Conservation (phyloP, 2,888 invertebrate species). For the Caenorhabditis sulstoni region DNA sequence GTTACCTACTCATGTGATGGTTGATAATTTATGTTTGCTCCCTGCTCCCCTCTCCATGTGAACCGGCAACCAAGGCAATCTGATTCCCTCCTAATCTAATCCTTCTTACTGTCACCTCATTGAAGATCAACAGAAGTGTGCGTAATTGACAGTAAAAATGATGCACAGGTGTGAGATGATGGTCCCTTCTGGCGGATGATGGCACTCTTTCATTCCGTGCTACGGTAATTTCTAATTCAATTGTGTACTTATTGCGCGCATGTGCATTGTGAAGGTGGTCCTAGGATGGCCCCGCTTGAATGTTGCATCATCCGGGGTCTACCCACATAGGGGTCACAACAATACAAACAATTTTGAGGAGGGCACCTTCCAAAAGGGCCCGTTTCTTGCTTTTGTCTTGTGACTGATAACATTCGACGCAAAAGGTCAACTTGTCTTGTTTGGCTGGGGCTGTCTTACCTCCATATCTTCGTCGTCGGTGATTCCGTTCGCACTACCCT, state of each 20-base stretch:
- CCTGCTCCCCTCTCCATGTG: neutral
- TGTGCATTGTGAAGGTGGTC: conserved; percentile 34
- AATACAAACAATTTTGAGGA: conserved; percentile 31
- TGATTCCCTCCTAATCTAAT: conserved; percentile 11
- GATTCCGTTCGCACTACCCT: conserved; percentile 63
- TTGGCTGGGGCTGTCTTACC: conserved; percentile 9
- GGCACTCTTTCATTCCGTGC: neutral
- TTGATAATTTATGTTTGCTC: conserved; percentile 13
- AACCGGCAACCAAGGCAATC: too few species aligned
- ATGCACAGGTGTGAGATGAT: conserved; percentile 57
- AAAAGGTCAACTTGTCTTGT: conserved; percentile 9
- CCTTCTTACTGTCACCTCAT: conserved; percentile 50
- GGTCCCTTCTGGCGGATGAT: conserved; percentile 14
- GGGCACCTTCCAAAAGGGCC: conserved; percentile 15
- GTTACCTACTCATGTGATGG: conserved; percentile 48
- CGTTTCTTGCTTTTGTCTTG: neutral
- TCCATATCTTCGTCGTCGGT: conserved; percentile 66
- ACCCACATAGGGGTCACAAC: conserved; percentile 36
- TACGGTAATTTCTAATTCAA: conserved; percentile 54
- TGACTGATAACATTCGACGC: conserved; percentile 21
- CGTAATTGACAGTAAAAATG: conserved; percentile 51
- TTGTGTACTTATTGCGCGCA: conserved; percentile 52
- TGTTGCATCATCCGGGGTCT: conserved; percentile 34
- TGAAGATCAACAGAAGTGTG: conserved; percentile 19
- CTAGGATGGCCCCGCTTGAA: conserved; percentile 6